Evolutionary conservation across 2,113 vertebrate species (phyloP).

Genomic region (Ageneiosus marmoratus): DNA sequence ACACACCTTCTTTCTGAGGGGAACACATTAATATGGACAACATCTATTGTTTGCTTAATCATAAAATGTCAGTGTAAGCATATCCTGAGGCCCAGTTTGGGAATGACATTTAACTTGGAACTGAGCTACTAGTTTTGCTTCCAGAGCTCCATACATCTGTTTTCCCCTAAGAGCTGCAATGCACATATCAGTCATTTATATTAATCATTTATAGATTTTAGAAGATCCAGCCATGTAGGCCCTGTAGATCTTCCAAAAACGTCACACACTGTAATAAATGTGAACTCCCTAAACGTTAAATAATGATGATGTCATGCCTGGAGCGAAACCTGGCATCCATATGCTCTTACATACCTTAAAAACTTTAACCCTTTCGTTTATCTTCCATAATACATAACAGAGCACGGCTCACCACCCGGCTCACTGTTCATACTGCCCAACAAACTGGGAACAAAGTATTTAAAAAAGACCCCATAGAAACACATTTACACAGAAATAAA

Average conservation of each 20-base stretch:
- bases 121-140: background rate
- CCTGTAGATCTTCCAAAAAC: background rate
- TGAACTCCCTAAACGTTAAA: background rate
- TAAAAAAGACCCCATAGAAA: too few species aligned
- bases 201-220: background rate
- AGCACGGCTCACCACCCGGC: background rate
- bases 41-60: constrained; percentile 33
- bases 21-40: constrained; percentile 9
- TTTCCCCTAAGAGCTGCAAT: constrained; percentile 22
- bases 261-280: constrained; percentile 7
- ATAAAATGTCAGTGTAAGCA: constrained; percentile 23
- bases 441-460: background rate
- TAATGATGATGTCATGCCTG: background rate
- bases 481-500: background rate
- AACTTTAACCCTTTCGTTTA: constrained; percentile 12
- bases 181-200: constrained; percentile 18
- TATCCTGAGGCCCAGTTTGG: constrained; percentile 23
- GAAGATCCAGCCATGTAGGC: background rate
- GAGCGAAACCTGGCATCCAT: background rate
- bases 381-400: constrained; percentile 26
- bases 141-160: constrained; percentile 19
- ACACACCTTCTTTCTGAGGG: background rate
- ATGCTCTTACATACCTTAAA: constrained; percentile 20
- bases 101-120: constrained; percentile 31
- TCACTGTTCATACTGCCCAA: background rate